phyloP scores from a whole-genome alignment of 1,140 invertebrate genomes.

The Drosophila bocki region DNA sequence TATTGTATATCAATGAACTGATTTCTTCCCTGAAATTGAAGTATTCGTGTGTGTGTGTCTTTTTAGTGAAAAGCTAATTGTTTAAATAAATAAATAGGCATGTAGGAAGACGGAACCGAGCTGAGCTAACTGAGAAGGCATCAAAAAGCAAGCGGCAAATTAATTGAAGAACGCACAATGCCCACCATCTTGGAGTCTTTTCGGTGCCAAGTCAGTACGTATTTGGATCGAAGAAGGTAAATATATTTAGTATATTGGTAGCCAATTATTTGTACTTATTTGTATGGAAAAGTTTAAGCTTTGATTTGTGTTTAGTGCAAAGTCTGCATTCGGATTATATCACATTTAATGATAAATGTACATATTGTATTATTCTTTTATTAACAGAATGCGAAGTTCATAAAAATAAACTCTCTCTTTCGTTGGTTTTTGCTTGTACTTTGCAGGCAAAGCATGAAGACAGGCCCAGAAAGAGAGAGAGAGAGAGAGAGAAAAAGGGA shows the following conservation, averaged over 20 bases:
- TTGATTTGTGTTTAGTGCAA: neutral
- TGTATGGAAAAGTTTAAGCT: neutral
- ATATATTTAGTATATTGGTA: neutral
- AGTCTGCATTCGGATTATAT: neutral
- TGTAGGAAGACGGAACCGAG: conserved; percentile 49
- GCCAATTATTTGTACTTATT: neutral
- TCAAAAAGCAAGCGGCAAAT: conserved; percentile 2
- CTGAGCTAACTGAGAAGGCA: neutral
- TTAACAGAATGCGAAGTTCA: too few relatives aligned
- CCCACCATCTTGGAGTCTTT: neutral
- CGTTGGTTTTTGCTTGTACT: neutral
- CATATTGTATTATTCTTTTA: neutral
- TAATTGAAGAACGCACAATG: conserved; percentile 26
- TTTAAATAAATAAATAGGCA: conserved; percentile 78
- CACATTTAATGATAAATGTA: neutral
- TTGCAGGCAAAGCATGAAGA: neutral
- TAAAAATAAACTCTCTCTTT: too few relatives aligned
- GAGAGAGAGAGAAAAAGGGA: too few relatives aligned
- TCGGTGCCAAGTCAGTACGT: neutral
- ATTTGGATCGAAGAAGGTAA: neutral
- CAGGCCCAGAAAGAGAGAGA: too few relatives aligned
- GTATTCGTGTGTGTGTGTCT: conserved; percentile 22
- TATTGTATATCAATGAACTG: conserved; percentile 61
- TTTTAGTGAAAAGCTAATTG: conserved; percentile 71
- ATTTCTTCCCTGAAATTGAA: conserved; percentile 34